These are phyloP conservation scores for Umimayanthus chanpuru DNA, from an alignment of 92 coral and sea anemone genomes.

Conservation along the genomic window DNA sequence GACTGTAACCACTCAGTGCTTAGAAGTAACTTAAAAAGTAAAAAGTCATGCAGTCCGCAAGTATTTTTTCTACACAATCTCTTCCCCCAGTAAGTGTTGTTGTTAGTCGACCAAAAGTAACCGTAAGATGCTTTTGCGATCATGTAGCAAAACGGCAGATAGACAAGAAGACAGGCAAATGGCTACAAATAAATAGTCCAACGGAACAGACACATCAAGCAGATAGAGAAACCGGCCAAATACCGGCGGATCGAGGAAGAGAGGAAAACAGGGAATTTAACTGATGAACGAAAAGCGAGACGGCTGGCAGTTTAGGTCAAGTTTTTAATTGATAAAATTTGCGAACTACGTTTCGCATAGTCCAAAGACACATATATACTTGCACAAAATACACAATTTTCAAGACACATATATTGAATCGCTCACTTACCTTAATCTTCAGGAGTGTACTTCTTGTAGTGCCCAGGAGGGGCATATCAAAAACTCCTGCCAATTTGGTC, in stretches of 20 bases:
- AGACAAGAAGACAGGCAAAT: background rate
- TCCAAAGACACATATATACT: no score
- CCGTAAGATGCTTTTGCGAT: background rate
- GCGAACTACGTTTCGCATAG: no score
- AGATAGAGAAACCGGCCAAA: no score
- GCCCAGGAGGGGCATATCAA: conserved; percentile 25
- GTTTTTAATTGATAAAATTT: no score
- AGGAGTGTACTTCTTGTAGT: conserved; percentile 21
- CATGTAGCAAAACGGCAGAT: background rate
- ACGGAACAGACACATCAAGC: no score
- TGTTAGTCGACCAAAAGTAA: background rate
- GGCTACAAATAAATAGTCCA: no score
- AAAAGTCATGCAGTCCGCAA: background rate
- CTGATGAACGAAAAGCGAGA: background rate
- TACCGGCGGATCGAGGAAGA: no score
- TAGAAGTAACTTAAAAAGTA: no score
- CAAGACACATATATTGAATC: background rate
- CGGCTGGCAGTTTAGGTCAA: background rate
- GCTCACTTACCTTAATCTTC: conserved; percentile 13
- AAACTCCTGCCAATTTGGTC: conserved; percentile 24
- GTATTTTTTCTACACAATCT: background rate
- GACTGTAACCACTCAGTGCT: no score
- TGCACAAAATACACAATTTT: background rate
- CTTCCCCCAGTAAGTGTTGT: background rate
- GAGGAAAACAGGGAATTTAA: no score